A percentile compares a stretch with the other conserved stretches of the same genome.
phyloP scores from a whole-genome alignment of 2,797 vertebrate species.

The Sylvilagus floridanus region DNA sequence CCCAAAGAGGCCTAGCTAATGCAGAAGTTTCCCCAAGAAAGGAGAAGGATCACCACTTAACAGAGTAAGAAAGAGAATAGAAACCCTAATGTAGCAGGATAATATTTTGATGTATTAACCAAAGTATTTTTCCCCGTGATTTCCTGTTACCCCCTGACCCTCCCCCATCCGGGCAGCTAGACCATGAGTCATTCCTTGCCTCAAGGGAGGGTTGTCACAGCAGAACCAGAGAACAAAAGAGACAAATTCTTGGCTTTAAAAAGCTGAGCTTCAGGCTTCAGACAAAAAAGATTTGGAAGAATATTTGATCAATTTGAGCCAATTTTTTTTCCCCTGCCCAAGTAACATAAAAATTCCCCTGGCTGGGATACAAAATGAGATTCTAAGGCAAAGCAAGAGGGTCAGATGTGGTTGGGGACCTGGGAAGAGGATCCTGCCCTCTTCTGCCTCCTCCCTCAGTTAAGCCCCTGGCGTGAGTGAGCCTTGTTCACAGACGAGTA shows the following conservation, averaged over 20 bases:
- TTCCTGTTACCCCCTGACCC: conserved; percentile 77
- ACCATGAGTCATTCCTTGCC: conserved; percentile 77
- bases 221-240: conserved; percentile 81
- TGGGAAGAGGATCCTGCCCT: neutral
- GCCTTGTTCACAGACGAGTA: neutral
- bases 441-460: neutral
- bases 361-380: conserved; percentile 73
- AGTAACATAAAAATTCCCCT: conserved; percentile 82
- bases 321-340: conserved; percentile 73
- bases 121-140: conserved; percentile 71
- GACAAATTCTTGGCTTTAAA: conserved; percentile 82
- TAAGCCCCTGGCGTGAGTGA: neutral
- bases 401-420: neutral
- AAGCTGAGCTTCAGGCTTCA: conserved; percentile 77
- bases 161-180: conserved; percentile 64
- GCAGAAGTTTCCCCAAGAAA: conserved; percentile 18
- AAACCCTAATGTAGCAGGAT: conserved; percentile 28
- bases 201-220: conserved; percentile 81
- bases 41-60: conserved; percentile 10
- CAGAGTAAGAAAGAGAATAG: conserved; percentile 25
- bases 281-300: conserved; percentile 81
- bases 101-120: conserved; percentile 69
- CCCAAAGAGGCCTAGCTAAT: neutral
- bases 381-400: conserved; percentile 18
- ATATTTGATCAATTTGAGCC: conserved; percentile 76